Percentiles rank a stretch among this genome's conserved stretches.
Conservation (phyloP, 2,797 vertebrate genomes). For the Prionace glauca region DNA sequence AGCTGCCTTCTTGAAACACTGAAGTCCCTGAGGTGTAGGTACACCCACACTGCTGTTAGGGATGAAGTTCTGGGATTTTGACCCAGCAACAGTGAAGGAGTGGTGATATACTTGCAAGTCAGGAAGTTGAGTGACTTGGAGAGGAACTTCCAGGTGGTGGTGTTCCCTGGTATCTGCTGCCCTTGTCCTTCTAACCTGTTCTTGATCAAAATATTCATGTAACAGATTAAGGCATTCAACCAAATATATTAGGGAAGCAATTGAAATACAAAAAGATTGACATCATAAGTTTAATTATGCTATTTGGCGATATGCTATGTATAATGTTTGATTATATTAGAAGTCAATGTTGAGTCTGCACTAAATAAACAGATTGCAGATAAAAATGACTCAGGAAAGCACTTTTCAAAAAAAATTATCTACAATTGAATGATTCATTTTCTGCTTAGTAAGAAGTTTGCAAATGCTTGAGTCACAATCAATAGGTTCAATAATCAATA, state of each 20-base stretch:
- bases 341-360: neutral
- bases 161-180: no score
- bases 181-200: neutral
- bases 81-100: no score
- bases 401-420: neutral
- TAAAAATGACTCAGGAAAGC: neutral
- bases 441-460: neutral
- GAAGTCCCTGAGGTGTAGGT: no score
- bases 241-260: neutral
- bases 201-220: neutral
- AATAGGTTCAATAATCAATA: neutral
- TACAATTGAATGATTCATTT: neutral
- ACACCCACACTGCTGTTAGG: no score
- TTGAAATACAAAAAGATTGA: neutral
- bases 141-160: no score
- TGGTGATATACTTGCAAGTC: no score
- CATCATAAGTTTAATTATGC: neutral
- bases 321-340: neutral
- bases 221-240: neutral
- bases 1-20: no score
- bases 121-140: no score
- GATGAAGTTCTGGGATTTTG: no score
- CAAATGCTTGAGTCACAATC: neutral
- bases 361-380: neutral
- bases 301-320: neutral